Conservation (phyloP, 2,797 vertebrate genomes). For the Denticeps clupeoides region DNA sequence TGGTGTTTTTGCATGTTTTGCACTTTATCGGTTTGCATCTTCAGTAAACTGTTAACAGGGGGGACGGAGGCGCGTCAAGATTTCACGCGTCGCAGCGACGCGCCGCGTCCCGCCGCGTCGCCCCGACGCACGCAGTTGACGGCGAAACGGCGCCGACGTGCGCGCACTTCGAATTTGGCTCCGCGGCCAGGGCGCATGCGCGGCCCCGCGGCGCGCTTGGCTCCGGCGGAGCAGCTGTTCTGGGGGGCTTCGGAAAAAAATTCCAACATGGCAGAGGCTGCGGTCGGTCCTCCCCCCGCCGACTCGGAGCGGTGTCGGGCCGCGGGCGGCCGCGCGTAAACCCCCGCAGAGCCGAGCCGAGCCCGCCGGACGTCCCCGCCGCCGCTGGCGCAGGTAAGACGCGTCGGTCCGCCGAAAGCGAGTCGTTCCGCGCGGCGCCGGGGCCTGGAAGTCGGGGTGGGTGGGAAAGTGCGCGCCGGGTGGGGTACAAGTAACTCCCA, state of each 20-base stretch:
- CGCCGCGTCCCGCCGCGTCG: no score
- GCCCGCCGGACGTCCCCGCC: no score
- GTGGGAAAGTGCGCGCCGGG: slow-evolving; percentile 50
- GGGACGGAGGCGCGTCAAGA: no score
- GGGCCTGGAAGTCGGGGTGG: no score
- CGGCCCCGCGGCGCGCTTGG: slow-evolving; percentile 73
- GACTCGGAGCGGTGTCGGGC: slow-evolving; percentile 96
- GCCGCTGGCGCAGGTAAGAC: no score
- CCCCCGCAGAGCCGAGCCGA: slow-evolving; percentile 63
- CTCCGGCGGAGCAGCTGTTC: slow-evolving; percentile 92
- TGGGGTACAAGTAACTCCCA: slow-evolving; percentile 50
- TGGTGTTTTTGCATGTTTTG: no score
- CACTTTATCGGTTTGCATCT: no score
- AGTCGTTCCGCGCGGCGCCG: no score
- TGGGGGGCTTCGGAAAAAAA: slow-evolving; percentile 94
- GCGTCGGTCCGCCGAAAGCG: no score
- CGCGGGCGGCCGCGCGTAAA: slow-evolving; percentile 75
- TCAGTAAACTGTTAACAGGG: no score
- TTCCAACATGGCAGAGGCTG: slow-evolving; percentile 99
- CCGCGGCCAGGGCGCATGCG: slow-evolving; percentile 77
- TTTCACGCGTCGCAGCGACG: no score
- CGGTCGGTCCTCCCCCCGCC: slow-evolving; percentile 85
- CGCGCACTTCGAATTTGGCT: slow-evolving; percentile 97
- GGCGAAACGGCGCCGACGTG: slow-evolving; percentile 18
- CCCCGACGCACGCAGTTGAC: no score